A percentile compares a stretch with the other conserved stretches of the same genome.
Evolutionary conservation across 2,888 invertebrate genomes (phyloP).

Genomic region (Melinaea marsaeus): DNA sequence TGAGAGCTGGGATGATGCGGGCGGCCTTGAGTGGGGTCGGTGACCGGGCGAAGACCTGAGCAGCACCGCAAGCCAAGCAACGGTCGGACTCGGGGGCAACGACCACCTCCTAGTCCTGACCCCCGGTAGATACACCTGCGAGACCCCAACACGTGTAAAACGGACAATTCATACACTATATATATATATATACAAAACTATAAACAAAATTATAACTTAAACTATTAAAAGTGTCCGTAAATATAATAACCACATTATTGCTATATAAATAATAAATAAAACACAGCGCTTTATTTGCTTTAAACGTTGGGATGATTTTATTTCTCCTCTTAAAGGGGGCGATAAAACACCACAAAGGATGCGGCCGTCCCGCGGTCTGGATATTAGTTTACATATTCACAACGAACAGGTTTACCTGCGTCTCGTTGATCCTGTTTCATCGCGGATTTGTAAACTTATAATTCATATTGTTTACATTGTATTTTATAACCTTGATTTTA

Average conservation of each 20-base stretch:
- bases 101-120: constrained; percentile 66
- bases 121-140: constrained; percentile 33
- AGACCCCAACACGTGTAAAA: constrained; percentile 21
- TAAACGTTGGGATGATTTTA: constrained; percentile 48
- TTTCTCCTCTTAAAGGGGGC: constrained; percentile 41
- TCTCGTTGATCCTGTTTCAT: neutral
- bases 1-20: constrained; percentile 72
- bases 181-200: no score
- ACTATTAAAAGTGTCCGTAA: constrained; percentile 7
- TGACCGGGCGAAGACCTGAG: constrained; percentile 76
- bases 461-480: neutral
- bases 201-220: neutral
- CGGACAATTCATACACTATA: neutral
- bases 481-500: neutral
- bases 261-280: constrained; percentile 26
- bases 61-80: constrained; percentile 72
- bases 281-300: constrained; percentile 47
- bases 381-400: neutral
- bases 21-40: constrained; percentile 75
- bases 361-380: constrained; percentile 29
- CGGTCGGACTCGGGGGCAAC: constrained; percentile 77
- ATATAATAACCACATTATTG: constrained; percentile 11
- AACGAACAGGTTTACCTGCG: constrained; percentile 1
- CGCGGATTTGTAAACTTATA: neutral
- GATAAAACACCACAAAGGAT: constrained; percentile 50